Percentiles rank a stretch among this genome's conserved stretches.
Conservation (phyloP, 2,113 vertebrate species). For the Perca schrenkii region DNA sequence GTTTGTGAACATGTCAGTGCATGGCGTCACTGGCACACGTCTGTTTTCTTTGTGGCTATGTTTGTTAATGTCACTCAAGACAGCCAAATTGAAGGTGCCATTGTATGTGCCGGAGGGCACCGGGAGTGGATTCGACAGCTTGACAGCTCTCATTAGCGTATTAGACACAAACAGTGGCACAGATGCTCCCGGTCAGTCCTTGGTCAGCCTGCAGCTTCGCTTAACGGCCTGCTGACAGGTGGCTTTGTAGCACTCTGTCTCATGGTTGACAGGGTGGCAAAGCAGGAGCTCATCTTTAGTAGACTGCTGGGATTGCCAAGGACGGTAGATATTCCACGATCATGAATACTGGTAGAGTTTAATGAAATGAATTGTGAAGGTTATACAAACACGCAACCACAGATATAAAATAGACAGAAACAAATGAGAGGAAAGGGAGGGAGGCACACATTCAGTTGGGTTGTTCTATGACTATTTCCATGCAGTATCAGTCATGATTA, state of each 20-base stretch:
- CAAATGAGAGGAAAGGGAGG: neutral
- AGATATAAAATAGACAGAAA: neutral
- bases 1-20: conserved; percentile 58
- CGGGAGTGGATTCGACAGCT: conserved; percentile 74
- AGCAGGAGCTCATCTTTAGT: conserved; percentile 69
- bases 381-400: conserved; percentile 22
- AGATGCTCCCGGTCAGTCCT: conserved; percentile 81
- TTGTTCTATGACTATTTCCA: conserved; percentile 4
- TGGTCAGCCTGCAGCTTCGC: conserved; percentile 74
- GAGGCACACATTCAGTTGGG: conserved; percentile 2
- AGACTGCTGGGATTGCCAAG: conserved; percentile 71
- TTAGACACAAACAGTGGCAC: conserved; percentile 82
- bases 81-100: conserved; percentile 80
- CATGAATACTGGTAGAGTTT: conserved; percentile 16
- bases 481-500: neutral
- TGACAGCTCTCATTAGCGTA: conserved; percentile 85
- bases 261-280: conserved; percentile 78
- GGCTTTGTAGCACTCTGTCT: conserved; percentile 81
- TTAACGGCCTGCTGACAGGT: conserved; percentile 79
- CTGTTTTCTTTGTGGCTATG: conserved; percentile 66
- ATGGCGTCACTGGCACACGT: conserved; percentile 30
- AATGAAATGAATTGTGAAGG: conserved; percentile 27
- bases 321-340: conserved; percentile 53
- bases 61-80: conserved; percentile 75
- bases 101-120: conserved; percentile 76